Evolutionary conservation across 30 jellyfish, hydroid and myxozoan species (phyloP), one percentile per base, ranked within the genome.

Genomic region (Aurelia coerulea): DNA sequence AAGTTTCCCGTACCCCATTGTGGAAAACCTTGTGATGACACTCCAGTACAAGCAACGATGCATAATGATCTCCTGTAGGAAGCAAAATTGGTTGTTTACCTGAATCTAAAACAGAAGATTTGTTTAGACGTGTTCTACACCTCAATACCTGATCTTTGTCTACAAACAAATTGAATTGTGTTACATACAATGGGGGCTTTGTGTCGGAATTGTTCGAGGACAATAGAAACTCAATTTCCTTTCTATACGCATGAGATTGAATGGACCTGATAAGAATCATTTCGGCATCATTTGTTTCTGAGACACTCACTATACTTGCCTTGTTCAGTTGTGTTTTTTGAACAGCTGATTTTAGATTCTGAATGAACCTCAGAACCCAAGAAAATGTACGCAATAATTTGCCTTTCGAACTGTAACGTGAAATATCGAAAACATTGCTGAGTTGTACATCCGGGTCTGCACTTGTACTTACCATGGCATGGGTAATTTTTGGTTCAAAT

Each of bases 11-110:
- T 56, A 68, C 83, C 32, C 90, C 90, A 42, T 77, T 56, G 73
- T 86, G 95, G 76, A 86, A 76, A 8, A 77, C 86, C 80, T 67
- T 86, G 23, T 69, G 73, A 76, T 86, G 95, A 79, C 85, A 77
- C 32, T 68, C 95, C 77, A 64, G 73, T 7, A 76, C 35, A 56
- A 76, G 73, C 56, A 86, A 42, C 9, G 41, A 14, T 37, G 88
- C 50, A 34, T 74, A 85, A 51, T 64, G 63, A 42, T 85, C 60
- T 17, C 80, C 74, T 51, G 88, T n/a, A 3, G 88, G 94, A 29
- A 74, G 77, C 72, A 74, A 64, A 46, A 85, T 85, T 63, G 94
- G 94, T 53, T 62, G 68, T 42, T 85, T 85, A 56, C 88, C 64
- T 37, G 94, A 73, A 31, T 85, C 94, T 19, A 74, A 23, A 29